These are phyloP conservation scores for Psittacula echo DNA, from an alignment of 2,797 vertebrate species.

Conservation along the genomic window DNA sequence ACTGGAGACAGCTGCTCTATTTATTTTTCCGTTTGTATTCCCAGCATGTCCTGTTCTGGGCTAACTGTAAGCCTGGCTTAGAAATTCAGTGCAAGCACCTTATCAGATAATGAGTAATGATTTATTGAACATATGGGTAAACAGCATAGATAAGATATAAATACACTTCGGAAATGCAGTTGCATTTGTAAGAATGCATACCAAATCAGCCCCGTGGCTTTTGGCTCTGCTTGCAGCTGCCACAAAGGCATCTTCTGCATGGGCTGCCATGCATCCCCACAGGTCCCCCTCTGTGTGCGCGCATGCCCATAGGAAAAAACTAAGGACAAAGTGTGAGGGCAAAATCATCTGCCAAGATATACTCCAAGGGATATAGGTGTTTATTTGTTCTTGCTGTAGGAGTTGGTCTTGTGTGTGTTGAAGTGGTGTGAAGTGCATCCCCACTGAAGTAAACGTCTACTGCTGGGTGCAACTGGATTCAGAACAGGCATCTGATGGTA, in stretches of 20 bases:
- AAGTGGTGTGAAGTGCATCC: not conserved
- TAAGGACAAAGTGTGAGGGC: not conserved
- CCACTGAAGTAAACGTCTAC: not conserved
- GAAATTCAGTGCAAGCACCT: slow-evolving; percentile 51
- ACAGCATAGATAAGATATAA: slow-evolving; percentile 69
- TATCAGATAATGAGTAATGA: slow-evolving; percentile 76
- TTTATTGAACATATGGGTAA: slow-evolving; percentile 74
- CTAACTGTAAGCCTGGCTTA: slow-evolving; percentile 54
- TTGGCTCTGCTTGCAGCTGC: not conserved
- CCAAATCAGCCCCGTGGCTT: not conserved
- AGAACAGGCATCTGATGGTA: not conserved
- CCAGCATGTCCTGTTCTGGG: slow-evolving; percentile 8
- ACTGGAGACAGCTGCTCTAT: slow-evolving; percentile 40
- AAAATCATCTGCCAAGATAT: not conserved
- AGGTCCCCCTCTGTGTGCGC: accelerated
- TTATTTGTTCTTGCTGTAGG: not conserved
- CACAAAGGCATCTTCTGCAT: not conserved
- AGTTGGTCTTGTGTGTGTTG: not conserved
- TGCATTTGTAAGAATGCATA: slow-evolving; percentile 16
- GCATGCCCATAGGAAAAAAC: accelerated
- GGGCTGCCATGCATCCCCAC: not conserved
- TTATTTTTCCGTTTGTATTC: slow-evolving; percentile 65
- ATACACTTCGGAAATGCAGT: slow-evolving; percentile 31
- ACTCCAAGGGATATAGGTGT: not conserved
- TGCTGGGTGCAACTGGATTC: not conserved